Conservation (phyloP, 2,113 vertebrate species). For the Austrofundulus limnaeus region DNA sequence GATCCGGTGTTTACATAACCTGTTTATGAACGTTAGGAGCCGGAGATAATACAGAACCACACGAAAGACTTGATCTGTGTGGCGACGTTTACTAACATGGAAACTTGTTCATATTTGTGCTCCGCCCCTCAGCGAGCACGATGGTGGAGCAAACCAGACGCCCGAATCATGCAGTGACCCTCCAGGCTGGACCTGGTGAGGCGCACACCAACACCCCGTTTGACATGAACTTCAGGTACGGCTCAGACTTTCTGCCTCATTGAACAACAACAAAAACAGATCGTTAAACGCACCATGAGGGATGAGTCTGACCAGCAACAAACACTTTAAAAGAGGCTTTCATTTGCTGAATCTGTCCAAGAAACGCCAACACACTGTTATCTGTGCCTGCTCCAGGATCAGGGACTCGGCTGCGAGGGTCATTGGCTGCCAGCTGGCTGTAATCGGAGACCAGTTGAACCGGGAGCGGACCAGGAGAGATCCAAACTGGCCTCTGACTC, state of each 20-base stretch:
- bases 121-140: slow-evolving; percentile 55
- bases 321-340: not conserved
- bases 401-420: slow-evolving; percentile 63
- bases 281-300: not conserved
- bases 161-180: slow-evolving; percentile 39
- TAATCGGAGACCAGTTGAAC: slow-evolving; percentile 86
- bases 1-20: slow-evolving; percentile 73
- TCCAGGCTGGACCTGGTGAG: slow-evolving; percentile 78
- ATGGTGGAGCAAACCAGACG: slow-evolving; percentile 76
- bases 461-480: slow-evolving; percentile 46
- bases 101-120: slow-evolving; percentile 16
- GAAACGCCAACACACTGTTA: not conserved
- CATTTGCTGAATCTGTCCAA: not conserved
- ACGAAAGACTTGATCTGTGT: slow-evolving; percentile 5
- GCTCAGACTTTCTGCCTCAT: not conserved
- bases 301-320: slow-evolving; percentile 12
- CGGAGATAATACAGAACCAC: slow-evolving; percentile 26
- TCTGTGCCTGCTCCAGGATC: slow-evolving; percentile 28
- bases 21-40: slow-evolving; percentile 62
- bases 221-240: slow-evolving; percentile 61
- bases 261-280: slow-evolving; percentile 5
- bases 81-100: not conserved
- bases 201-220: slow-evolving; percentile 38
- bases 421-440: slow-evolving; percentile 84
- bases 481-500: slow-evolving; percentile 31